A percentile compares a stretch with the other conserved stretches of the same genome.
Conservation (phyloP, 1,140 invertebrate genomes). For the Cotesia glomerata region DNA sequence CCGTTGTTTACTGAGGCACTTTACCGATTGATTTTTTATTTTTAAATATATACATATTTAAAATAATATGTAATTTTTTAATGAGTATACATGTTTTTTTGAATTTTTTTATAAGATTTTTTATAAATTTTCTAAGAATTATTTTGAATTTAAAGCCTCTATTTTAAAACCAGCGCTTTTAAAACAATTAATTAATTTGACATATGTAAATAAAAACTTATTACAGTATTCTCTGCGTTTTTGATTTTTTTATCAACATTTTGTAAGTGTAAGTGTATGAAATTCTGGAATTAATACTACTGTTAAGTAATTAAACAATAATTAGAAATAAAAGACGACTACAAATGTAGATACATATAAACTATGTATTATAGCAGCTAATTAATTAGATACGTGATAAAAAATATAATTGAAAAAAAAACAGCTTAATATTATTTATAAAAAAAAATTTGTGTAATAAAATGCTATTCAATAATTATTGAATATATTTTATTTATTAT, state of each 20-base stretch:
- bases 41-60: slow-evolving; percentile 7
- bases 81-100: background rate
- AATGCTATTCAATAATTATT: background rate
- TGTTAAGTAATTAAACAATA: background rate
- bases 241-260: background rate
- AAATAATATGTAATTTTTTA: background rate
- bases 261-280: background rate
- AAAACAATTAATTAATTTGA: too few relatives aligned
- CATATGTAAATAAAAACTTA: too few relatives aligned
- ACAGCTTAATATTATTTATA: too few relatives aligned
- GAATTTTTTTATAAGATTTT: background rate
- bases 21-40: slow-evolving; percentile 15
- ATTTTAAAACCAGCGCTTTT: too few relatives aligned
- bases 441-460: too few relatives aligned
- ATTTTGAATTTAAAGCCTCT: too few relatives aligned
- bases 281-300: background rate
- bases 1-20: slow-evolving; percentile 21
- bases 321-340: background rate
- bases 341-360: too few relatives aligned
- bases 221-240: too few relatives aligned
- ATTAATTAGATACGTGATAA: background rate
- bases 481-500: background rate
- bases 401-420: background rate
- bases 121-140: too few relatives aligned
- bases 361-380: background rate